Percentiles rank a stretch among this genome's conserved stretches.
These are phyloP conservation scores for Pogonus chalceus DNA, from an alignment of 1,140 invertebrate species.

Conservation along the genomic window DNA sequence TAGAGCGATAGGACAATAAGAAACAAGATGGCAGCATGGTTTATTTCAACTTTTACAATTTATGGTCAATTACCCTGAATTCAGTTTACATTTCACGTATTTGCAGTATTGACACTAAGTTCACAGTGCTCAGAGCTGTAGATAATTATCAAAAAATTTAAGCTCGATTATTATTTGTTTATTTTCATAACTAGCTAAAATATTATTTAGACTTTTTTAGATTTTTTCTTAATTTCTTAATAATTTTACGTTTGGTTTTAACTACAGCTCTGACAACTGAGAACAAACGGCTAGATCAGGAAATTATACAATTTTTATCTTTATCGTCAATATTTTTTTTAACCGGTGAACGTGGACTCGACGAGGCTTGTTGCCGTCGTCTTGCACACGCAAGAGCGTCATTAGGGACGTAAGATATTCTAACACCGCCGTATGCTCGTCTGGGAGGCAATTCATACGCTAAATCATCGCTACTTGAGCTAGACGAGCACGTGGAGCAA, in stretches of 20 bases:
- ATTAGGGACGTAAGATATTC: slow-evolving; percentile 83
- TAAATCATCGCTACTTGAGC: slow-evolving; percentile 72
- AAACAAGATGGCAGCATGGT: not conserved
- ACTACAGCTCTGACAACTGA: not conserved
- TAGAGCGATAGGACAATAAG: not conserved
- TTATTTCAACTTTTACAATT: not conserved
- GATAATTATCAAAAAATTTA: no score
- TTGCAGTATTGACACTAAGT: no score
- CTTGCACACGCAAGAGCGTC: slow-evolving; percentile 71
- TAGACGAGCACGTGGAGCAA: slow-evolving; percentile 79
- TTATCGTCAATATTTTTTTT: slow-evolving; percentile 34
- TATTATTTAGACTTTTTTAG: no score
- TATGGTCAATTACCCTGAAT: not conserved
- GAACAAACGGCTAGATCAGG: slow-evolving; percentile 39
- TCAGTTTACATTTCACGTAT: no score
- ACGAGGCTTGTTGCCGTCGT: slow-evolving; percentile 45
- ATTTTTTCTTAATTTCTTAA: no score
- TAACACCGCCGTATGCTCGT: slow-evolving; percentile 71
- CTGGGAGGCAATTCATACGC: slow-evolving; percentile 71
- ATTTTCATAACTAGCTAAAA: no score
- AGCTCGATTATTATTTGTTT: no score
- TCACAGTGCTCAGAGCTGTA: no score
- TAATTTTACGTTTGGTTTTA: no score
- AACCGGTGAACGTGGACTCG: slow-evolving; percentile 28
- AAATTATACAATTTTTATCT: slow-evolving; percentile 62